A percentile compares a stretch with the other conserved stretches of the same genome.
phyloP scores from a whole-genome alignment of 2,888 invertebrate species.

The Dynastes maya region DNA sequence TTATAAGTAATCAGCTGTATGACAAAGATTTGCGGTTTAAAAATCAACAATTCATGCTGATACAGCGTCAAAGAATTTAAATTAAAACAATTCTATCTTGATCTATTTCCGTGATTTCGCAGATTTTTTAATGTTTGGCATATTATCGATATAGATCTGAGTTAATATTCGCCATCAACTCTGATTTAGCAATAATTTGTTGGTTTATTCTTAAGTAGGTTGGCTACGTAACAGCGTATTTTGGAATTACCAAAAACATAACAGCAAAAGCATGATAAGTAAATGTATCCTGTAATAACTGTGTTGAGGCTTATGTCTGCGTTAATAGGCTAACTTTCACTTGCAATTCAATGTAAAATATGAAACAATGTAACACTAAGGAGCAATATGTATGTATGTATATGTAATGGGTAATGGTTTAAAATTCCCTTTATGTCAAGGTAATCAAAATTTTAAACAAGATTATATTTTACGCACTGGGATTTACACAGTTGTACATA shows the following conservation, averaged over 20 bases:
- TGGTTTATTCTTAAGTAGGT: background rate
- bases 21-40: constrained; percentile 17
- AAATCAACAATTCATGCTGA: background rate
- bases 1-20: background rate
- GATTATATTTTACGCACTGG: background rate
- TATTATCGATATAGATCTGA: background rate
- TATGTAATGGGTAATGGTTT: background rate
- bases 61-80: constrained; percentile 23
- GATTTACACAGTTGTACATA: background rate
- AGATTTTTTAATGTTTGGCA: background rate
- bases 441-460: background rate
- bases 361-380: constrained; percentile 5
- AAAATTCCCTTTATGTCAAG: constrained; percentile 18
- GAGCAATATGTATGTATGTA: background rate
- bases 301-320: background rate
- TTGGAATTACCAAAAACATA: constrained; percentile 9
- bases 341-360: constrained; percentile 20
- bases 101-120: background rate
- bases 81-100: constrained; percentile 29
- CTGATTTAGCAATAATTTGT: background rate
- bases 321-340: constrained; percentile 22
- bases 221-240: background rate
- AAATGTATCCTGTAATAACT: background rate
- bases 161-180: background rate
- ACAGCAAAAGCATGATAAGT: background rate